Base-by-base conservation (phyloP, 1,140 invertebrate species). In the Vanessa atalanta region DNA sequence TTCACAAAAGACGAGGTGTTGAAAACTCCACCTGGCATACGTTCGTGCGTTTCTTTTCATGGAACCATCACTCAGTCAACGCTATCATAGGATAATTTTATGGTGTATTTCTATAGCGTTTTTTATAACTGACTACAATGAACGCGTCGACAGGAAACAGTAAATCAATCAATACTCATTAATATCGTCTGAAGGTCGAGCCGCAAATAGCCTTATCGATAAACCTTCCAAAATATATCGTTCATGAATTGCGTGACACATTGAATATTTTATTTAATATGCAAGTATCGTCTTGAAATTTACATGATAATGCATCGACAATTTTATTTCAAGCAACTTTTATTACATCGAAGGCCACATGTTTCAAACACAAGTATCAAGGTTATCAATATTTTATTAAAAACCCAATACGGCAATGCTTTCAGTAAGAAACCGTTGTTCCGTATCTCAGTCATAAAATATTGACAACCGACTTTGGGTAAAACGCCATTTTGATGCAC, bases 121-220 rank as follows among this genome's bases (percentile, higher is more conserved):
- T 43, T 61, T 50, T 50, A 70, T 51, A 70, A 63, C 68, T 5
- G 47, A 48, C 55, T 13, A 26, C 67, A 61, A 70, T 26, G 9
- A n/a, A 61, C 55, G 68, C 31, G 57, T 43, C 26, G 55, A 23
- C 60, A 51, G 77, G 71, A 74, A 72, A 70, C 51, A 75, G 67
- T 79, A 76, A 79, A 77, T 80, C 77, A 81, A 75, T 80, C 77
- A 79, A 80, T 81, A 82, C 72, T 80, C 83, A 83, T 83, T 78
- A 79, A 83, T 80, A 79, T 72, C 23, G 75, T 65, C 71, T 77
- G 74, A 83, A 85, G 81, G 83, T 70, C 79, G 71, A 61, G 43
- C 47, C 72, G 26, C 37, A 68, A 79, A 73, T 60, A 75, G 67
- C 47, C 55, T 61, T 63, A 64, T 67, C 70, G 65, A 73, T 72